Percentiles rank a stretch among this genome's conserved stretches.
Conservation (phyloP, 2,888 invertebrate species). For the Argyresthia albistria region DNA sequence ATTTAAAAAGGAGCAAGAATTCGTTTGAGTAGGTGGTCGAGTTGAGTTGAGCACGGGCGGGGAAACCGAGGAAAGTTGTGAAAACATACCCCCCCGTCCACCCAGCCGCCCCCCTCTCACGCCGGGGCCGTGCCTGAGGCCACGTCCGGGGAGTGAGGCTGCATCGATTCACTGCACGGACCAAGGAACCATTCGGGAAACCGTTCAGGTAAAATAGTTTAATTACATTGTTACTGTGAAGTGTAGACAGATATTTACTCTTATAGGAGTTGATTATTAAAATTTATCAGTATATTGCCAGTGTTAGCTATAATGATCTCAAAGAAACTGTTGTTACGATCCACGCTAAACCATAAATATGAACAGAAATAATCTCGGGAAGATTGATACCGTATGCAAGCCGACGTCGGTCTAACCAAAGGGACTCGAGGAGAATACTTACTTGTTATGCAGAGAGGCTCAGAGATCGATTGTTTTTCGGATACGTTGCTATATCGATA, state of each 20-base stretch:
- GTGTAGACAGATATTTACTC: too few relatives aligned
- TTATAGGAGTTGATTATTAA: too few relatives aligned
- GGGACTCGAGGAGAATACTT: neutral
- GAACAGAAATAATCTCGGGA: neutral
- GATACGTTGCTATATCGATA: too few relatives aligned
- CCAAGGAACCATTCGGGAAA: neutral
- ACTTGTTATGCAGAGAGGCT: neutral
- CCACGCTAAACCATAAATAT: neutral
- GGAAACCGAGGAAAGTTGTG: constrained; percentile 19
- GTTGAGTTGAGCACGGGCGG: neutral
- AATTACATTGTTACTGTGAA: too few relatives aligned
- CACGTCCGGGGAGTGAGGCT: constrained; percentile 25
- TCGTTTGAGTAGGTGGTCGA: constrained; percentile 1
- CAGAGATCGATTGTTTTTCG: too few relatives aligned
- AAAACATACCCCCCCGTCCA: constrained; percentile 15
- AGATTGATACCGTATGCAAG: neutral
- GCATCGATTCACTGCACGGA: constrained; percentile 48
- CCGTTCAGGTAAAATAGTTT: neutral
- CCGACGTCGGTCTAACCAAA: neutral
- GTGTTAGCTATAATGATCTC: too few relatives aligned
- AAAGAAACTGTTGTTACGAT: too few relatives aligned
- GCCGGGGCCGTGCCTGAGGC: constrained; percentile 2
- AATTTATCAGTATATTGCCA: too few relatives aligned
- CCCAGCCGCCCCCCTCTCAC: too few relatives aligned
- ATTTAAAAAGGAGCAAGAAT: constrained; percentile 1